phyloP scores from a whole-genome alignment of 1,140 invertebrate genomes.

The Polypedilum vanderplanki region DNA sequence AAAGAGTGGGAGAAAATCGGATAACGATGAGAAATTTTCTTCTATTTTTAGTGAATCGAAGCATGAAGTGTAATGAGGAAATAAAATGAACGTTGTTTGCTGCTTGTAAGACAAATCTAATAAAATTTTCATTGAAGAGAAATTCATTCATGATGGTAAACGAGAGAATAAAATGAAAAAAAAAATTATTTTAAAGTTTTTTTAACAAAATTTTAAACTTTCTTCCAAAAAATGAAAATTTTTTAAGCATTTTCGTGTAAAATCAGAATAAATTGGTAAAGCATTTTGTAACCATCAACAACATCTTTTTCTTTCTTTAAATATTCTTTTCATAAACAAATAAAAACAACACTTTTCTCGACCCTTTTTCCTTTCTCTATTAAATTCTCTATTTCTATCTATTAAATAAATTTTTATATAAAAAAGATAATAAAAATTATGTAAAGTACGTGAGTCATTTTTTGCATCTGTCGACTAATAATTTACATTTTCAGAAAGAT shows the following conservation, averaged over 20 bases:
- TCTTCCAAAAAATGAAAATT: background rate
- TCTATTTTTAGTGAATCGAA: background rate
- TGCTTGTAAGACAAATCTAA: conserved; percentile 1
- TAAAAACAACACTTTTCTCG: background rate
- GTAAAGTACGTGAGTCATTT: background rate
- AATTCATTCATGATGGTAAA: background rate
- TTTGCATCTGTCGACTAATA: background rate
- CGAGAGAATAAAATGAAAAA: background rate
- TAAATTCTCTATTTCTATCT: too few relatives aligned
- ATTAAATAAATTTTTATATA: background rate
- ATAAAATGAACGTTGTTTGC: background rate
- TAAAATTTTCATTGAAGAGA: background rate
- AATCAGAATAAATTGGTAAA: too few relatives aligned
- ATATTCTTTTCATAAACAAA: background rate
- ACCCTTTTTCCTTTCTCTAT: background rate
- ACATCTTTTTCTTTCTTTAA: background rate
- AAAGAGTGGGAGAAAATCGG: background rate
- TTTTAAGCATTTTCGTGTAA: too few relatives aligned
- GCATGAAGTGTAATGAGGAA: background rate
- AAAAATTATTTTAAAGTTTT: background rate
- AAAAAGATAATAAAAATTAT: background rate
- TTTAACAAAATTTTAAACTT: background rate
- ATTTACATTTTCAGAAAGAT: background rate
- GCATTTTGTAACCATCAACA: too few relatives aligned
- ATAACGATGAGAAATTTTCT: background rate